Evolutionary conservation across 2,888 invertebrate species (phyloP).

Genomic region (Asteroscopus sphinx): DNA sequence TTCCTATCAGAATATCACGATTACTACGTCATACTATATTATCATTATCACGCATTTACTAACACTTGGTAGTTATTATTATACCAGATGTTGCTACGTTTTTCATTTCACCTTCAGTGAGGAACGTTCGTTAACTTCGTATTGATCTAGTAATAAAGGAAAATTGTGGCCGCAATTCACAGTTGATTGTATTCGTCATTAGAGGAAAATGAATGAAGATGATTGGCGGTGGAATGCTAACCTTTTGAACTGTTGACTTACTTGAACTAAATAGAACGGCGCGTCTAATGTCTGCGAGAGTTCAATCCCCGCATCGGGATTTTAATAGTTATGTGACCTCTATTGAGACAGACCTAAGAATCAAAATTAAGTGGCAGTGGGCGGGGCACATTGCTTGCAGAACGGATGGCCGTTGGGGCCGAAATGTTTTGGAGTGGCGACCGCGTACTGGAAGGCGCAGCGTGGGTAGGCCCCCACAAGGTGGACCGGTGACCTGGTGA

Average conservation of each 20-base stretch:
- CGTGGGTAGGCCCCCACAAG: no score
- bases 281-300: not conserved
- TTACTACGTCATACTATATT: slow-evolving; percentile 28
- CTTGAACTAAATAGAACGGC: slow-evolving; percentile 22
- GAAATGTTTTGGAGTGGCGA: no score
- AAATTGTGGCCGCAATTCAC: slow-evolving; percentile 1
- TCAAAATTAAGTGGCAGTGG: no score
- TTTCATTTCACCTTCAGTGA: slow-evolving; percentile 45
- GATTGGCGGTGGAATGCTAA: slow-evolving; percentile 13
- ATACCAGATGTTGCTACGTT: slow-evolving; percentile 13
- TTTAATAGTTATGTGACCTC: slow-evolving; percentile 24
- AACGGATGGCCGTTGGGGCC: no score
- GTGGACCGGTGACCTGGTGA: no score
- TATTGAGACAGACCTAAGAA: not conserved
- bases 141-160: slow-evolving; percentile 9
- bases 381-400: no score
- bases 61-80: slow-evolving; percentile 26
- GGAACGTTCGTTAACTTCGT: not conserved
- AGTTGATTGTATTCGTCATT: slow-evolving; percentile 2
- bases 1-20: slow-evolving; percentile 21
- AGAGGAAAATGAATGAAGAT: slow-evolving; percentile 10
- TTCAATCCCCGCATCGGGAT: slow-evolving; percentile 10
- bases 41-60: slow-evolving; percentile 12
- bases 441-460: no score
- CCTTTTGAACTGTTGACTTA: slow-evolving; percentile 11